Base-by-base conservation (phyloP, 2,113 vertebrate species). In the Sula dactylatra region DNA sequence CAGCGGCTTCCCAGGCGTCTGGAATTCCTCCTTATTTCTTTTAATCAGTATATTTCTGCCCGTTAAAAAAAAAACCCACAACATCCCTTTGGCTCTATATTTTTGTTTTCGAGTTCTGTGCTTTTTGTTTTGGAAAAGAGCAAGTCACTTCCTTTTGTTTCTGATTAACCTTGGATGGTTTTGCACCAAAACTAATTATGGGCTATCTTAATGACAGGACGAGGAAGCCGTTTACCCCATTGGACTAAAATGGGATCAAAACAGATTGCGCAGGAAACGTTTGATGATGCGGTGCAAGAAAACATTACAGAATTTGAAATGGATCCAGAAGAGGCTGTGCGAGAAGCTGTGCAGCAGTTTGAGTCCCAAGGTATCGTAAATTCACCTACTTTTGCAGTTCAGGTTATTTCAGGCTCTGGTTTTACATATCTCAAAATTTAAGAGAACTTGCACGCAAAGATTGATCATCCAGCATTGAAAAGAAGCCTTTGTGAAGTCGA, bases 301-400 rank as follows among this genome's bases (percentile, higher is more conserved):
- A 99, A 99, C 93, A 98, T 99, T 9, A 96, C 98, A 8, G 99
- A 99, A 65, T 99, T 99, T 40, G 99, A 98, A 59, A 99, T 99
- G 99, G 99, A 98, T 2, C 97, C 98, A 0, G 98, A 98, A 26
- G 99, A 99, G 88, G 99, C 99, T 1, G 62, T 99, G 85, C 98
- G 83, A 13, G 99, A 99, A 22, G 99, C 99, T 0, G 97, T 99
- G 81, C 98, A 99, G 91, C 99, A 99, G 97, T 99, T 99, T 87
- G 99, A 99, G 80, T 99, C 99, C 47, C 99, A 99, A 97, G 99
- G 99, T 99, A 97, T 50, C 16, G 55, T 2, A 2, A 12, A 3
- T 11, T 26, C 15, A 6, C 16, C 64, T 36, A 3, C 22, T 64
- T 10, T 3, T 61, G 15, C 36, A 65, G 66, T 16, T 55, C 10